Base-by-base conservation (phyloP, 2,113 vertebrate genomes). In the Hippocampus guttulatus region DNA sequence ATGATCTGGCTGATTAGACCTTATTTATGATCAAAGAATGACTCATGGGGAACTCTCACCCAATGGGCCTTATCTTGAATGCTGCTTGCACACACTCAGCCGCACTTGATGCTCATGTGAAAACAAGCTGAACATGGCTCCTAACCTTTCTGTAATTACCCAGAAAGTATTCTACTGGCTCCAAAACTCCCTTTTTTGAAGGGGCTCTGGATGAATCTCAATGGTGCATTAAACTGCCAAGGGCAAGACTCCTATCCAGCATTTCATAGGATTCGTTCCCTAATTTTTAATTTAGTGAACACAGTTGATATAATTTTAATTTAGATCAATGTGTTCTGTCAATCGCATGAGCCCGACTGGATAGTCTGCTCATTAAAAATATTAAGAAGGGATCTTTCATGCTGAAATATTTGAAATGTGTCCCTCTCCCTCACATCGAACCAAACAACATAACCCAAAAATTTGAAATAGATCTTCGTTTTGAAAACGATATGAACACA, bases 91-190 rank as follows among this genome's bases (percentile, higher is more conserved):
- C 62, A 75, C 51, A 3, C 61, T 11, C 70, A 63, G 70, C 63
- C 1, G 27, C 68, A 72, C 76, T 81, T 60, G 71, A 62, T 68
- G 75, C 67, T 71, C 78, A 84, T 75, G 73, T 67, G 64, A 82
- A 84, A 87, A 82, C 75, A 78, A 85, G 81, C 75, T 73, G 72
- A 79, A 81, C 80, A 81, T 72, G 71, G 75, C 83, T 80, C 77
- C 85, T 86, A 81, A 88, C 87, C 84, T 88, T 87, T 88, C 67
- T 72, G 69, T 88, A 87, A 88, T 85, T 87, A 87, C 75, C 80
- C 58, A 0, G 47, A 30, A 80, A 77, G 74, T 79, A 78, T 67
- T 67, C 51, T 23, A 23, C n/a, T 51, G 65, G 7, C 23, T 49
- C 45, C 20, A 30, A 67, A 67, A 45, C 45, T 49, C n/a, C 55